These are phyloP conservation scores for Drosophila trapezifrons DNA, from an alignment of 1,140 invertebrate species.

Conservation along the genomic window DNA sequence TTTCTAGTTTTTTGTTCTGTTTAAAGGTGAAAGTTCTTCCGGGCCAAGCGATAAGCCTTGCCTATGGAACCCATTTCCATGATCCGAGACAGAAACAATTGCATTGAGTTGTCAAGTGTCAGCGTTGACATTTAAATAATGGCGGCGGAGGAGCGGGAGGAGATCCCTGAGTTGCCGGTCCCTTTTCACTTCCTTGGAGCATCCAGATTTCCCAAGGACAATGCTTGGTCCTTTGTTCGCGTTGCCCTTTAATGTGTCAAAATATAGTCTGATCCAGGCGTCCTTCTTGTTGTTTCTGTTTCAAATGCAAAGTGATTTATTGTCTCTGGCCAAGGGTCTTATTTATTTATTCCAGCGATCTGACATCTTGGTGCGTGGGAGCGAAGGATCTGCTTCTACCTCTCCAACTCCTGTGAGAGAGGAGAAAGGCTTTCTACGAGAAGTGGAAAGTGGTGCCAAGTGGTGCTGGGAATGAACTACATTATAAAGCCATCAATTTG, in stretches of 20 bases:
- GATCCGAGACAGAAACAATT: constrained; percentile 39
- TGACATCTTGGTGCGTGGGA: constrained; percentile 63
- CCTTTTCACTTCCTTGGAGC: constrained; percentile 33
- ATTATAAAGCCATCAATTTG: constrained; percentile 43
- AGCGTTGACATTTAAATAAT: constrained; percentile 75
- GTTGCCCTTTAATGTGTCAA: constrained; percentile 79
- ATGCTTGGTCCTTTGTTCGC: constrained; percentile 53
- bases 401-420: too few species aligned
- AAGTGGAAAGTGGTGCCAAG: constrained; percentile 33
- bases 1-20: not conserved
- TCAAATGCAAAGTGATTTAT: constrained; percentile 79
- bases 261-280: constrained; percentile 69
- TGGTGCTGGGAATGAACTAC: constrained; percentile 6
- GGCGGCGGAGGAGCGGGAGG: constrained; percentile 1
- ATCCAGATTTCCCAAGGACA: constrained; percentile 32
- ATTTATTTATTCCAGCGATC: constrained; percentile 25
- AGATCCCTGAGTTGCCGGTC: not conserved
- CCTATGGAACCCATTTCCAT: constrained; percentile 40
- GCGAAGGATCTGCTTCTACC: constrained; percentile 17
- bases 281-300: constrained; percentile 38
- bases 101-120: constrained; percentile 82
- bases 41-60: constrained; percentile 69
- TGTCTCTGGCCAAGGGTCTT: constrained; percentile 34
- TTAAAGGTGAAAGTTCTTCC: constrained; percentile 80
- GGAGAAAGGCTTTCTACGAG: constrained; percentile 5